These are phyloP conservation scores for Oreochromis aureus DNA, from an alignment of 2,113 vertebrate genomes.

Conservation along the genomic window DNA sequence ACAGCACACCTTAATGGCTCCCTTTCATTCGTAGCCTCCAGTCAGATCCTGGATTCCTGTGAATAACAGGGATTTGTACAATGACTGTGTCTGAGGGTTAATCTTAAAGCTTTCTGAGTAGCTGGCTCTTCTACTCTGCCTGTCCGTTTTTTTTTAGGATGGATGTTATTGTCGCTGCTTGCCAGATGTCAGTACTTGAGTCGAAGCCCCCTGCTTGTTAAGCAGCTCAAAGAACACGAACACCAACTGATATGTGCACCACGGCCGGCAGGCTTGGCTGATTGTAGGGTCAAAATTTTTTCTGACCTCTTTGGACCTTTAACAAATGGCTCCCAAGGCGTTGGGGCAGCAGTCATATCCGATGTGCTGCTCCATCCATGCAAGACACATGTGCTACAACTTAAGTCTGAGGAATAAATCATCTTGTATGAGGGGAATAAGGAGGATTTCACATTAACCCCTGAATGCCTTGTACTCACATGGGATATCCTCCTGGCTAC, in stretches of 20 bases:
- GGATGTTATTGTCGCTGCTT: constrained; percentile 21
- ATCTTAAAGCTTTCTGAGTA: background rate
- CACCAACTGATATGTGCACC: constrained; percentile 1
- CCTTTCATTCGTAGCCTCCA: constrained; percentile 31
- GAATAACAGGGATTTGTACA: constrained; percentile 15
- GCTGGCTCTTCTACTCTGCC: background rate
- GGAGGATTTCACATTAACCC: constrained; percentile 72
- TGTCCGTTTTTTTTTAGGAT: background rate
- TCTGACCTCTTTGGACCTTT: constrained; percentile 40
- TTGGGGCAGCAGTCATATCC: constrained; percentile 58
- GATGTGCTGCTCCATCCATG: constrained; percentile 60
- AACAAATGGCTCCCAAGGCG: constrained; percentile 62
- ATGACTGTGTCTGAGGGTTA: background rate
- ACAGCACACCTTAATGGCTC: constrained; percentile 24
- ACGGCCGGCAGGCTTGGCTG: constrained; percentile 2
- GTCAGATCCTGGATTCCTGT: constrained; percentile 4
- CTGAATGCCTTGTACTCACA: constrained; percentile 63
- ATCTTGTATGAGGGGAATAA: constrained; percentile 62
- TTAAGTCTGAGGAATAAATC: constrained; percentile 71
- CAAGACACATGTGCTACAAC: constrained; percentile 70
- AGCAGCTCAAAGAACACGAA: constrained; percentile 9
- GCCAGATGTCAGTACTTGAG: constrained; percentile 41
- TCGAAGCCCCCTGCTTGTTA: constrained; percentile 13
- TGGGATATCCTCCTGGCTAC: constrained; percentile 60
- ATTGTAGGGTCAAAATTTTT: constrained; percentile 45